Evolutionary conservation across 2,888 invertebrate genomes (phyloP).

Genomic region (Drosophila anomelani): DNA sequence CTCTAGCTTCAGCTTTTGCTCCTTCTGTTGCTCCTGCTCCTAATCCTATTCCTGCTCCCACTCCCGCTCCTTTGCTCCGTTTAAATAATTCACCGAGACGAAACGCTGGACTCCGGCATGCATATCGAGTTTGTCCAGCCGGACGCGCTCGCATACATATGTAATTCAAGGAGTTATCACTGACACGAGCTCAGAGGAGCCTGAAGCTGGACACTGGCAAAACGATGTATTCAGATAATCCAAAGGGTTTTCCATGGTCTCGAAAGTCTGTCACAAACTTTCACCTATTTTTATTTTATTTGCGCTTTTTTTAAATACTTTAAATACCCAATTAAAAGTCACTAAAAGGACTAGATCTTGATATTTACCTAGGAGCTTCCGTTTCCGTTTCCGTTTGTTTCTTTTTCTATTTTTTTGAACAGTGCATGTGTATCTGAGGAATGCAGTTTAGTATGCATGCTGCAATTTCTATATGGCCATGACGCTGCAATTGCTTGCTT

Average conservation of each 20-base stretch:
- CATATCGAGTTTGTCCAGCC: conserved; percentile 46
- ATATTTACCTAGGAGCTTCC: neutral
- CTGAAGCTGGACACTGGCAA: conserved; percentile 4
- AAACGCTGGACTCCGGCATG: conserved; percentile 37
- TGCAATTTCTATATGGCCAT: conserved; percentile 50
- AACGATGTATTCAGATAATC: conserved; percentile 1
- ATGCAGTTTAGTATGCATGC: conserved; percentile 54
- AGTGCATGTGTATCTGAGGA: conserved; percentile 30
- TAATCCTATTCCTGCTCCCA: neutral
- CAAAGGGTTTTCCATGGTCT: neutral
- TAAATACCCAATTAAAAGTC: neutral
- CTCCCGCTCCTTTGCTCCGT: conserved; percentile 21
- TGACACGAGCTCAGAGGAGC: conserved; percentile 5
- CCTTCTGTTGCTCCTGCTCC: neutral
- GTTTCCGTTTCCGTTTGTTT: too few relatives aligned
- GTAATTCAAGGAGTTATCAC: conserved; percentile 14
- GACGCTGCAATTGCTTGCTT: conserved; percentile 36
- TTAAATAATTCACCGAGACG: conserved; percentile 59
- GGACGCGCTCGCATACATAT: conserved; percentile 31
- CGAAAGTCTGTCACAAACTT: neutral
- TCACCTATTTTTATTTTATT: too few relatives aligned
- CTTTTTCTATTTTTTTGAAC: neutral
- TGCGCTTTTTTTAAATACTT: neutral
- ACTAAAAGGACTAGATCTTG: neutral
- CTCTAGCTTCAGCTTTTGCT: neutral